Evolutionary conservation across 2,113 vertebrate species (phyloP).

Genomic region (Clupea harengus): DNA sequence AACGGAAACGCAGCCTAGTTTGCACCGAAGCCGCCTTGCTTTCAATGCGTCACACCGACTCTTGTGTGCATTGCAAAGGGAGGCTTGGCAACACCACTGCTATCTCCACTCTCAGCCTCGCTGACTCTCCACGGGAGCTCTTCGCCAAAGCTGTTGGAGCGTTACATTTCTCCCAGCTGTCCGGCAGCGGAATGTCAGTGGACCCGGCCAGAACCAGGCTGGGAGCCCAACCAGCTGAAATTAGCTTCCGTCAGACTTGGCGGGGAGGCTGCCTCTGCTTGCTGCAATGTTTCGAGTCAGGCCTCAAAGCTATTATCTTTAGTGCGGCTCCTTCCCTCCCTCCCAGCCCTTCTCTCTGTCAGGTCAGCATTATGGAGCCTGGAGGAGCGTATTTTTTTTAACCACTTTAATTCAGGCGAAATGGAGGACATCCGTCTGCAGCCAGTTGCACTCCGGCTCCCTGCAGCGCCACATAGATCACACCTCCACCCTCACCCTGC

Average conservation of each 20-base stretch:
- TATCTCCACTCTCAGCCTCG: not conserved
- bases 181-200: not conserved
- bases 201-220: not conserved
- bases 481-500: constrained; percentile 22
- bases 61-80: not conserved
- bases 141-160: constrained; percentile 23
- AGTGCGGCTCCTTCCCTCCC: not conserved
- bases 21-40: not conserved
- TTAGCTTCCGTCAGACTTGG: constrained; percentile 8
- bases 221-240: constrained; percentile 26
- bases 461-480: constrained; percentile 50
- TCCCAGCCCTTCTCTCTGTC: not conserved
- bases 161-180: not conserved
- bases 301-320: constrained; percentile 36
- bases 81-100: not conserved
- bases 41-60: not conserved
- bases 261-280: not conserved
- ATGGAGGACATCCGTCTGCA: constrained; percentile 52
- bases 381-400: constrained; percentile 33
- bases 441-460: constrained; percentile 41
- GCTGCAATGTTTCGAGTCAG: not conserved
- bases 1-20: not conserved
- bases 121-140: constrained; percentile 24
- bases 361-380: constrained; percentile 23
- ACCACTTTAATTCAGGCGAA: constrained; percentile 43